Evolutionary conservation across 2,888 invertebrate genomes (phyloP), one percentile per base, ranked within the genome.

Genomic region (Sinotaia quadrata): DNA sequence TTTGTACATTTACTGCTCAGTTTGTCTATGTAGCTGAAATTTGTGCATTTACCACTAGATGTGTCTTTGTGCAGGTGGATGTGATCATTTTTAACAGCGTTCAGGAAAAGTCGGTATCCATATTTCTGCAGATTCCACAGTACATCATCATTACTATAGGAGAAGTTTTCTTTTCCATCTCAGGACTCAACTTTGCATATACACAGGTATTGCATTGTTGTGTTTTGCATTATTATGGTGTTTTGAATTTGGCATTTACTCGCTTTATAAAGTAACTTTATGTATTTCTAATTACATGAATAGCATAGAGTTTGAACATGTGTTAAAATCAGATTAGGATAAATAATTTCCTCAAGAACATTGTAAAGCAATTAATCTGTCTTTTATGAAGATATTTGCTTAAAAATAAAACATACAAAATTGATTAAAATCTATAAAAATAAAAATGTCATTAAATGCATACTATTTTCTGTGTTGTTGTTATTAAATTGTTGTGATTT

Each of bases 151-250:
- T 99, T 82, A 97, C 98, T 0, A 92, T 94, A 82, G 98, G 93
- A 0, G 98, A 99, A 89, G 94, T 98, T 51, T 94, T 98, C 93
- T 96, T 97, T 88, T 95, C 97, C 0, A 94, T 98, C 33, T 97
- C 98, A 0, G 98, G 98, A 0, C 90, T 98, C 29, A 95, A 96
- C 86, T 98, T 99, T 89, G 95, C 97, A 0, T 98, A 96, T 88
- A 95, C 97, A 0, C 96, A 94, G 91, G 93, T 91, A 27, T 7
- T 36, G 21, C 33, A 37, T 41, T 33, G 31, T 63, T 18, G 12
- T 44, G 24, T 41, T 37, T 21, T 60, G 41, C 18, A 15, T n/a
- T 41, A 12, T 18, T 41, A 18, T 12, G 41, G 51, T 51, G 7
- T 21, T 51, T 7, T n/a, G 12, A 15, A 8, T n/a, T 21, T 21